phyloP scores from a whole-genome alignment of 2,113 vertebrate species.

The Toxotes jaculatrix region DNA sequence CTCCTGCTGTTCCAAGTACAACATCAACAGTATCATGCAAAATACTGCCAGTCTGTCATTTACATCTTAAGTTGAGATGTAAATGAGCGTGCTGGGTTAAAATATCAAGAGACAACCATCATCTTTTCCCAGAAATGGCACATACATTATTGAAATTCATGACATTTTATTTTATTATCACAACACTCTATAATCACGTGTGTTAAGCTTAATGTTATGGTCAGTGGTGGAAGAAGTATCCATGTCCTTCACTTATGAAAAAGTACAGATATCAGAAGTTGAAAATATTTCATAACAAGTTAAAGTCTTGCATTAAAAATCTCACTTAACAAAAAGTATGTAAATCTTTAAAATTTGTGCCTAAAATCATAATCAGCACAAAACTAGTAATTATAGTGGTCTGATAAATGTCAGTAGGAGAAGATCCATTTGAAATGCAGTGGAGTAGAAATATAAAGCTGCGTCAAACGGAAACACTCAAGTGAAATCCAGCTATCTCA shows the following conservation, averaged over 20 bases:
- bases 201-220: too few relatives aligned
- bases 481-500: not conserved
- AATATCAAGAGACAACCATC: not conserved
- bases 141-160: too few relatives aligned
- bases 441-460: not conserved
- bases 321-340: not conserved
- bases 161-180: not conserved
- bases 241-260: too few relatives aligned
- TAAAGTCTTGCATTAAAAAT: not conserved
- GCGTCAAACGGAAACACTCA: not conserved
- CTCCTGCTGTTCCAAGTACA: too few relatives aligned
- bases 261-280: too few relatives aligned
- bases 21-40: too few relatives aligned
- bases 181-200: not conserved
- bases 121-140: not conserved
- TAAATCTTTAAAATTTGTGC: not conserved
- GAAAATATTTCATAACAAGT: not conserved
- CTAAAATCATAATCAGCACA: not conserved
- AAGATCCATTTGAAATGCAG: not conserved
- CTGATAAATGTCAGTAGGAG: not conserved
- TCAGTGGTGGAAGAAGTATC: too few relatives aligned
- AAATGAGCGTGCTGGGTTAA: not conserved
- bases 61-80: not conserved
- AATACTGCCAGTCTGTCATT: not conserved
- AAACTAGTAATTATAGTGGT: not conserved